These are phyloP conservation scores for Holacanthus passer DNA, from an alignment of 2,113 vertebrate genomes.

Conservation along the genomic window DNA sequence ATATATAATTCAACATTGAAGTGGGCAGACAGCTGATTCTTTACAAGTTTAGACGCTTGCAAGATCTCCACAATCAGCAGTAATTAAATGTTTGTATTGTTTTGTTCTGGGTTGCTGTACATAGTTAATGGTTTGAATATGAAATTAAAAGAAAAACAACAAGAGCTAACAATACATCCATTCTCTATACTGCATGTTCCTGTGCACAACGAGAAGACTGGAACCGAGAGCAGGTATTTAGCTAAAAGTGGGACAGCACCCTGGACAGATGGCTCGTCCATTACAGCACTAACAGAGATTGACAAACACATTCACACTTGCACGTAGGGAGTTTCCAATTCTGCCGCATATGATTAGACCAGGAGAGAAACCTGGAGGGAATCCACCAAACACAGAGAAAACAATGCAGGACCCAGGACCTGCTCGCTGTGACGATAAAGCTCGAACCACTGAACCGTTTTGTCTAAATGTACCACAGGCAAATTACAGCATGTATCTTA, in stretches of 20 bases:
- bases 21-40: too few species aligned
- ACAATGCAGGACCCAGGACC: constrained; percentile 17
- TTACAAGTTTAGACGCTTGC: too few species aligned
- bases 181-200: background rate
- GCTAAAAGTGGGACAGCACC: constrained; percentile 28
- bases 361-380: constrained; percentile 30
- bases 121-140: too few species aligned
- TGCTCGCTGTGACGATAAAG: background rate
- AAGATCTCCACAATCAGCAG: too few species aligned
- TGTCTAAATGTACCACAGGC: constrained; percentile 21
- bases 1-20: too few species aligned
- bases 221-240: constrained; percentile 22
- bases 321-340: constrained; percentile 38
- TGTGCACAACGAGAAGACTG: background rate
- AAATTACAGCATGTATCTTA: background rate
- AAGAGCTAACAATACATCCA: background rate
- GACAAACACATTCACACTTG: constrained; percentile 16
- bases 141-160: background rate
- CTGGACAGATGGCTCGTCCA: constrained; percentile 47
- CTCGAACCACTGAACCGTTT: constrained; percentile 13
- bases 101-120: too few species aligned
- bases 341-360: constrained; percentile 10
- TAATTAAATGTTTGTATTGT: too few species aligned
- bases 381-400: constrained; percentile 14
- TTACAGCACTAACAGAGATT: constrained; percentile 10